A percentile compares a stretch with the other conserved stretches of the same genome.
These are phyloP conservation scores for Rhinichthys osculus DNA, from an alignment of 2,797 vertebrate genomes.

Conservation along the genomic window DNA sequence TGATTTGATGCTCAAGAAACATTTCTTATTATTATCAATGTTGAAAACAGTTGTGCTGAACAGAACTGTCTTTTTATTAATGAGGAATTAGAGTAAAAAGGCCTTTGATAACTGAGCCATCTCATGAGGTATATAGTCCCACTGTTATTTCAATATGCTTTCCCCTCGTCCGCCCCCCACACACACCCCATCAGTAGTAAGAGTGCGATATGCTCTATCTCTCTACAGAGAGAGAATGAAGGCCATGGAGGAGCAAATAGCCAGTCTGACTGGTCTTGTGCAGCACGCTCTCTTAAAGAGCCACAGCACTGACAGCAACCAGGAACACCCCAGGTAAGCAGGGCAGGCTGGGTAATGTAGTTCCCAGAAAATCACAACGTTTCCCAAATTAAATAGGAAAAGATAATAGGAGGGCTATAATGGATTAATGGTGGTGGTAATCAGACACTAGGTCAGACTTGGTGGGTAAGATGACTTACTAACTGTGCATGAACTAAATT, in stretches of 20 bases:
- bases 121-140: background rate
- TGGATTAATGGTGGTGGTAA: slow-evolving; percentile 24
- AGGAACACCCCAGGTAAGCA: slow-evolving; percentile 93
- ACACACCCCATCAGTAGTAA: slow-evolving; percentile 60
- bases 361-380: slow-evolving; percentile 33
- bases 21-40: background rate
- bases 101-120: background rate
- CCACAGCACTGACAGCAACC: slow-evolving; percentile 92
- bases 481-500: slow-evolving; percentile 52
- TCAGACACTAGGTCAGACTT: background rate
- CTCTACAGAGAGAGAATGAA: slow-evolving; percentile 99
- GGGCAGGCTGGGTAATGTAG: slow-evolving; percentile 60
- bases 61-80: background rate
- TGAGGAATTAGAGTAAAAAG: background rate
- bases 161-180: slow-evolving; percentile 4
- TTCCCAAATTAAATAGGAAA: slow-evolving; percentile 28
- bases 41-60: background rate
- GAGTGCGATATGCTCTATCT: slow-evolving; percentile 79
- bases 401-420: background rate
- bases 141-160: slow-evolving; percentile 2
- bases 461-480: slow-evolving; percentile 34
- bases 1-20: background rate
- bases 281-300: slow-evolving; percentile 98
- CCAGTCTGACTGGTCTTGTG: slow-evolving; percentile 99
- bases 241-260: slow-evolving; percentile 99